Conservation (phyloP, 2,113 vertebrate genomes). For the Mesembrinibis cayennensis region DNA sequence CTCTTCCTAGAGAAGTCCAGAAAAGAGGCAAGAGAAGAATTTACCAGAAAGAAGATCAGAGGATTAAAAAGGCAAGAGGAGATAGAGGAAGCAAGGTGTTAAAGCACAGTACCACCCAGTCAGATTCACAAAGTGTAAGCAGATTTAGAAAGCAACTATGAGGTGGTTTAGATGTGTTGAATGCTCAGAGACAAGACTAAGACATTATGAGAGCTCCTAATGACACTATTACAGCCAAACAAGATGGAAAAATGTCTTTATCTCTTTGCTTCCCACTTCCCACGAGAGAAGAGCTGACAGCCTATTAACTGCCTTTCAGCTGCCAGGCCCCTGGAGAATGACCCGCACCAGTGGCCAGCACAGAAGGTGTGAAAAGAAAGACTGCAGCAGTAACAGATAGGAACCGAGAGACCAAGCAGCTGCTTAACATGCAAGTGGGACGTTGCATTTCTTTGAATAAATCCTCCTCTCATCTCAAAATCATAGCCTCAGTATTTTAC, state of each 20-base stretch:
- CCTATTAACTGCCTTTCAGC: background rate
- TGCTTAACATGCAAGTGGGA: accelerated
- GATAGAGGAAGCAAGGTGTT: background rate
- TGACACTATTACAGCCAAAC: background rate
- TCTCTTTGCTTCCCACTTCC: background rate
- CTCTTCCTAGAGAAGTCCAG: background rate
- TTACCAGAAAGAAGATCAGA: background rate
- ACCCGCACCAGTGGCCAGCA: background rate
- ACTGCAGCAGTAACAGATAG: background rate
- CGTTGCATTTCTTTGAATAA: background rate
- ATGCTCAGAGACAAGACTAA: background rate
- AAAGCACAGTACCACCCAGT: background rate
- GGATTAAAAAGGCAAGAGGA: background rate
- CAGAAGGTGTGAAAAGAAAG: background rate
- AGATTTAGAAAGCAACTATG: background rate
- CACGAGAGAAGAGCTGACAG: background rate
- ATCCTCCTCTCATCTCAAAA: background rate
- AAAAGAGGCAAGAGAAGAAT: background rate
- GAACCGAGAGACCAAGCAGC: background rate
- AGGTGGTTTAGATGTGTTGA: background rate
- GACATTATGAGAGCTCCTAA: background rate
- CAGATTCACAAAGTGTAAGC: background rate
- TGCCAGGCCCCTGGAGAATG: background rate
- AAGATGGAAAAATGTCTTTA: background rate
- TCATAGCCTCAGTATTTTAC: background rate